Base-by-base conservation (phyloP, 1,140 invertebrate species). In the Euwallacea fornicatus region DNA sequence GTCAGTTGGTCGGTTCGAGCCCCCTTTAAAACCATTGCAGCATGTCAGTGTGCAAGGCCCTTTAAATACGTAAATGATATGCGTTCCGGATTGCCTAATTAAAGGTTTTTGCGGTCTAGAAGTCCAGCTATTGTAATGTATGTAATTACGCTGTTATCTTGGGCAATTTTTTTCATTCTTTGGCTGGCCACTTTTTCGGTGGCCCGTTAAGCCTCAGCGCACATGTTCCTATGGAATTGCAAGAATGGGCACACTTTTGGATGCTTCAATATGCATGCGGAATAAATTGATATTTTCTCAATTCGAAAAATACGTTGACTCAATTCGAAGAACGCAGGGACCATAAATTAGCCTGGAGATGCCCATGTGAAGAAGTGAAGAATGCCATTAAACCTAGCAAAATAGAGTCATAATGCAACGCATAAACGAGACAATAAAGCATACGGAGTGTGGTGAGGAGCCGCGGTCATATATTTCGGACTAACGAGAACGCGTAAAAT, bases 51-150 rank as follows among this genome's bases (percentile, higher is more conserved):
- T 68, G 42, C 58, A 55, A 50, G 67, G 42, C 67, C 67, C 67
- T 62, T 69, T 69, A 54, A 69, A 69, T 69, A 69, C 44, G 67
- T 69, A 69, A 69, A 69, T 69, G 67, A 69, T 69, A 69, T 69
- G 66, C 66, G 59, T 69, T 53, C 59, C 41, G 67, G 67, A 69
- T 69, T 62, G 67, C 67, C 67, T 69, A 69, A 69, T 69, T 69
- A 68, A 68, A 55, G 67, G 67, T 61, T 69, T 68, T 69, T 69
- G 67, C 66, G 66, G 67, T 69, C 67, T 69, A 55, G 67, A 69
- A 61, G 59, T 47, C 67, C 67, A 62, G 59, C 58, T 61, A 68
- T 68, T 60, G 66, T 68, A 68, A 68, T 68, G 10, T 50, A 47
- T 61, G 56, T 68, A 68, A 68, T 68, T 68, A 68, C 43, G 55